Percentiles rank a stretch among this genome's conserved stretches.
Evolutionary conservation across 1,140 invertebrate genomes (phyloP).

Genomic region (Episyrphus balteatus): DNA sequence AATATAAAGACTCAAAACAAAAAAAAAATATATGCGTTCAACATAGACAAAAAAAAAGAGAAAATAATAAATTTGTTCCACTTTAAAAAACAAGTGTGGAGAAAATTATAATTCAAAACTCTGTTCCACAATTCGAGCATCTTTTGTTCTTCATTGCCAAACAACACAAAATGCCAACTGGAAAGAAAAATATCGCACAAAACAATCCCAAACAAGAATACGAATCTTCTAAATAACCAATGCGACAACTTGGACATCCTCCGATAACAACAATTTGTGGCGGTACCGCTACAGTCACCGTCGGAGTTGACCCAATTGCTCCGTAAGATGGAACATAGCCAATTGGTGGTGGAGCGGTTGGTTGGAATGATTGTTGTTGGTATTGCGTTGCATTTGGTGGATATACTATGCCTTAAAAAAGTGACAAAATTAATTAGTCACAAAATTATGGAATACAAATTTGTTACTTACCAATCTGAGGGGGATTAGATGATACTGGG

Average conservation of each 20-base stretch:
- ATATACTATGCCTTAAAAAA: no score
- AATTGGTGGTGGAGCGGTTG: slow-evolving; percentile 1
- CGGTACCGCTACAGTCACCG: slow-evolving; percentile 33
- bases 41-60: no score
- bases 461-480: no score
- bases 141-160: slow-evolving; percentile 57
- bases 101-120: slow-evolving; percentile 38
- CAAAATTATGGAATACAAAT: no score
- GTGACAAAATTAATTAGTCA: no score
- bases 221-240: slow-evolving; percentile 68
- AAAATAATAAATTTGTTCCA: no score
- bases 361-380: slow-evolving; percentile 11
- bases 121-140: slow-evolving; percentile 67
- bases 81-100: not conserved
- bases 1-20: no score
- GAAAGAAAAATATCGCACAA: slow-evolving; percentile 74
- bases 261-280: slow-evolving; percentile 59
- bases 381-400: slow-evolving; percentile 12
- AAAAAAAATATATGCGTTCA: no score
- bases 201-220: slow-evolving; percentile 61
- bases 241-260: slow-evolving; percentile 65
- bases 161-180: slow-evolving; percentile 67
- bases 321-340: slow-evolving; percentile 21
- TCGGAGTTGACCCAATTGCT: slow-evolving; percentile 28
- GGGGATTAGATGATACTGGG: no score